phyloP scores from a whole-genome alignment of 2,888 invertebrate genomes.

The Kuschelorhynchus macadamiae region DNA sequence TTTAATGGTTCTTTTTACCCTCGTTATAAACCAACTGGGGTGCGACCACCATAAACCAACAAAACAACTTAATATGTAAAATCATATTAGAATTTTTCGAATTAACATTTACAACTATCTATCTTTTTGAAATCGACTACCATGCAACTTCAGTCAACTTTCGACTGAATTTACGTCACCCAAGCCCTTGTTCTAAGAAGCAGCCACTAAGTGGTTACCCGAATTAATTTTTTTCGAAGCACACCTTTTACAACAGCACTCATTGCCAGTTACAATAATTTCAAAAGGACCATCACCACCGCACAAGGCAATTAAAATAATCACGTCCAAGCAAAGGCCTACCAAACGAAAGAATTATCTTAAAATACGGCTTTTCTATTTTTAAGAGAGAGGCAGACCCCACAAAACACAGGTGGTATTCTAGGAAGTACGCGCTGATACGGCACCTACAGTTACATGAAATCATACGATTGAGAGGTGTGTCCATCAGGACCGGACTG shows the following conservation, averaged over 20 bases:
- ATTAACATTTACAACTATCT: no score
- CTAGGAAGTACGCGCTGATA: conserved; percentile 26
- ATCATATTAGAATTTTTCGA: no score
- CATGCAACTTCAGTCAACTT: no score
- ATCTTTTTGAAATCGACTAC: no score
- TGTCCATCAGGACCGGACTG: conserved; percentile 21
- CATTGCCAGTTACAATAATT: conserved; percentile 5
- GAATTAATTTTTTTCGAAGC: conserved; percentile 3
- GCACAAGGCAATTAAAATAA: conserved; percentile 12
- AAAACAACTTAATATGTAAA: no score
- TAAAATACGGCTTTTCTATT: conserved; percentile 29
- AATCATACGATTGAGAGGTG: conserved; percentile 25
- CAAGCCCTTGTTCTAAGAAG: conserved; percentile 8
- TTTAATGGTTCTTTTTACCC: no score
- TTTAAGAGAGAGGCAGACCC: conserved; percentile 32
- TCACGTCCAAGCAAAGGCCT: background rate
- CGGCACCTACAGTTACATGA: conserved; percentile 28
- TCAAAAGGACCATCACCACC: background rate
- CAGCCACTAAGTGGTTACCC: background rate
- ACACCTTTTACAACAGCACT: conserved; percentile 5
- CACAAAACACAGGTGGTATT: conserved; percentile 27
- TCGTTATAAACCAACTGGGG: no score
- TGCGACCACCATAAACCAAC: no score
- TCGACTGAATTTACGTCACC: no score
- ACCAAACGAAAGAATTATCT: conserved; percentile 15